phyloP scores from a whole-genome alignment of 2,888 invertebrate species.

The Rhimphoctona megacephalus region DNA sequence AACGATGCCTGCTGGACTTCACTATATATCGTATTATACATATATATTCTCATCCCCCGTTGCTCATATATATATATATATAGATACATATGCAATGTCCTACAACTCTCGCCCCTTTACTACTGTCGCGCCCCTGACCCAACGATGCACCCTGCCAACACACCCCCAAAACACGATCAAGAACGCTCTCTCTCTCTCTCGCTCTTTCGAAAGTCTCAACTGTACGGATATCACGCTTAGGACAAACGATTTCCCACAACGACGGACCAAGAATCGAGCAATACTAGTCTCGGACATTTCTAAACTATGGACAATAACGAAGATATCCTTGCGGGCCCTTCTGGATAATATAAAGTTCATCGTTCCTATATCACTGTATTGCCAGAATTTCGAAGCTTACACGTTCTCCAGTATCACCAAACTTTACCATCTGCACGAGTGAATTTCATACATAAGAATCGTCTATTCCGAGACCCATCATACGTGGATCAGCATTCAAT shows the following conservation, averaged over 20 bases:
- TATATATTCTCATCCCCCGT: conserved; percentile 59
- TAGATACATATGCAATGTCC: conserved; percentile 9
- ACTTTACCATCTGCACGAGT: conserved; percentile 72
- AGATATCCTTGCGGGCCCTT: conserved; percentile 73
- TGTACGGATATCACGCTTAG: background rate
- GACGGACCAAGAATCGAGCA: conserved; percentile 43
- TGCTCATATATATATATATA: conserved; percentile 23
- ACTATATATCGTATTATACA: conserved; percentile 48
- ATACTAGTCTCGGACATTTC: conserved; percentile 39
- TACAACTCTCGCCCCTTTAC: conserved; percentile 51
- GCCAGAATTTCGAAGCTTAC: conserved; percentile 43
- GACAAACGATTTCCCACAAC: conserved; percentile 35
- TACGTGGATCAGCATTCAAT: conserved; percentile 80
- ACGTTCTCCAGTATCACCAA: conserved; percentile 51
- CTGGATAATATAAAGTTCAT: conserved; percentile 67
- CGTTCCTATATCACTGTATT: conserved; percentile 39
- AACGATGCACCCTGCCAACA: conserved; percentile 68
- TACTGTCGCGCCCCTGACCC: conserved; percentile 56
- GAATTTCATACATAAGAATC: conserved; percentile 82
- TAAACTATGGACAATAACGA: conserved; percentile 77
- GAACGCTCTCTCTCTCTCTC: conserved; percentile 30
- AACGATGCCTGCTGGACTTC: conserved; percentile 77
- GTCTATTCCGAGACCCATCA: conserved; percentile 67
- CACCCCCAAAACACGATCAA: conserved; percentile 46
- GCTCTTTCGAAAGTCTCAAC: background rate